These are phyloP conservation scores for Conus canariensis DNA, from an alignment of 2,888 invertebrate genomes.

Conservation along the genomic window DNA sequence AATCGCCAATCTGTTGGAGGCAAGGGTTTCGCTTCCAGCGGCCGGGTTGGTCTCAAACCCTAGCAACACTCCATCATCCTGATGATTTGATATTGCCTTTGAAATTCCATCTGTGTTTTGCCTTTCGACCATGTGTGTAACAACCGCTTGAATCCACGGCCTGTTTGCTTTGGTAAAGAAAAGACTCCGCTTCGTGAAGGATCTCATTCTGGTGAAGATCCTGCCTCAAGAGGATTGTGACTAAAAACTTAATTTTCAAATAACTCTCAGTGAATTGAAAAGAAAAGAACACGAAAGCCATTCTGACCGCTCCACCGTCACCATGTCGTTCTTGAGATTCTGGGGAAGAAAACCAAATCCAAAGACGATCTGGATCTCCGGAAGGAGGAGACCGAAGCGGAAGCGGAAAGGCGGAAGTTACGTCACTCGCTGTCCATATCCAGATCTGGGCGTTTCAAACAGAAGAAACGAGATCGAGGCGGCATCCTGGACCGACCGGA, in stretches of 20 bases:
- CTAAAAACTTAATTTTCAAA: too few relatives aligned
- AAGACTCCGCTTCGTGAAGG: neutral
- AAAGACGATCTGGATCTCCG: constrained; percentile 37
- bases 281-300: neutral
- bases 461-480: constrained; percentile 67
- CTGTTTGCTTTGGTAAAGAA: neutral
- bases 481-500: constrained; percentile 67
- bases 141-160: too few relatives aligned
- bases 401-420: constrained; percentile 64
- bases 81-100: too few relatives aligned
- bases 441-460: constrained; percentile 71
- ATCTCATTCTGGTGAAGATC: too few relatives aligned
- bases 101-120: too few relatives aligned
- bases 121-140: too few relatives aligned
- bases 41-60: too few relatives aligned
- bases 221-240: too few relatives aligned
- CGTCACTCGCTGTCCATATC: constrained; percentile 70
- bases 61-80: too few relatives aligned
- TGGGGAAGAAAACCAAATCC: constrained; percentile 40
- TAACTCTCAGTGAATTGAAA: neutral
- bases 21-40: too few relatives aligned
- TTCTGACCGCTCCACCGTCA: neutral
- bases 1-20: too few relatives aligned
- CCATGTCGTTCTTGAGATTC: constrained; percentile 50
- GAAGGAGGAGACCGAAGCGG: constrained; percentile 50